Percentiles rank a stretch among this genome's conserved stretches.
Evolutionary conservation across 2,113 vertebrate species (phyloP).

Genomic region (Otolemur garnettii): DNA sequence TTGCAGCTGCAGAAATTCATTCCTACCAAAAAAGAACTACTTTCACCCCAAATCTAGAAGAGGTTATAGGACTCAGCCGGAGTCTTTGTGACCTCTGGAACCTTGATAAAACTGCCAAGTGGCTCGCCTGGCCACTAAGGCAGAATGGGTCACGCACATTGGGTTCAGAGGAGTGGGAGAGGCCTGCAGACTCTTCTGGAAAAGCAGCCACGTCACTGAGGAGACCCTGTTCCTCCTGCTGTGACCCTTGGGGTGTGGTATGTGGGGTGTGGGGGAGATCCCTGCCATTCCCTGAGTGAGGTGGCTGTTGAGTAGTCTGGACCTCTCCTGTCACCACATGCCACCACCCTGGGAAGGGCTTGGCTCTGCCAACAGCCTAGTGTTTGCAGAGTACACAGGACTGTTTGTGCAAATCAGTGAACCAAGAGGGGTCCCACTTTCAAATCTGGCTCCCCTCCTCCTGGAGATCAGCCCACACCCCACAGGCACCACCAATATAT

Average conservation of each 20-base stretch:
- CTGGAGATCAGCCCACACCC: background rate
- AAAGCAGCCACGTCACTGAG: fast-evolving
- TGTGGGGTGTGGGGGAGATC: background rate
- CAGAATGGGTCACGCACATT: fast-evolving
- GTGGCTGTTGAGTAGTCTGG: background rate
- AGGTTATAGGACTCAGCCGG: background rate
- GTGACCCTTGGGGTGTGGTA: background rate
- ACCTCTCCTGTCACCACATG: background rate
- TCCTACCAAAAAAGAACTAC: background rate
- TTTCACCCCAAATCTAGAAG: background rate
- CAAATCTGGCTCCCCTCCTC: background rate
- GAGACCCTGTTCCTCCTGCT: background rate
- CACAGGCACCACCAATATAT: fast-evolving
- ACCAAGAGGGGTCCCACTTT: background rate
- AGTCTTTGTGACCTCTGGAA: background rate
- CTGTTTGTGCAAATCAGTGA: background rate
- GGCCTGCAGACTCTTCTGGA: background rate
- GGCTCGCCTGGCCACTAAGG: too few relatives aligned
- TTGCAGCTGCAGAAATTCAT: background rate
- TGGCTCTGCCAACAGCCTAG: background rate
- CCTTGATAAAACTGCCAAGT: background rate
- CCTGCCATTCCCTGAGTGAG: background rate
- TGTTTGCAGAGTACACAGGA: too few relatives aligned
- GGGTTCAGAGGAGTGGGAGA: background rate
- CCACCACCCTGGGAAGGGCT: background rate